Conservation (phyloP, 2,797 vertebrate species). For the Rhynchotus rufescens region DNA sequence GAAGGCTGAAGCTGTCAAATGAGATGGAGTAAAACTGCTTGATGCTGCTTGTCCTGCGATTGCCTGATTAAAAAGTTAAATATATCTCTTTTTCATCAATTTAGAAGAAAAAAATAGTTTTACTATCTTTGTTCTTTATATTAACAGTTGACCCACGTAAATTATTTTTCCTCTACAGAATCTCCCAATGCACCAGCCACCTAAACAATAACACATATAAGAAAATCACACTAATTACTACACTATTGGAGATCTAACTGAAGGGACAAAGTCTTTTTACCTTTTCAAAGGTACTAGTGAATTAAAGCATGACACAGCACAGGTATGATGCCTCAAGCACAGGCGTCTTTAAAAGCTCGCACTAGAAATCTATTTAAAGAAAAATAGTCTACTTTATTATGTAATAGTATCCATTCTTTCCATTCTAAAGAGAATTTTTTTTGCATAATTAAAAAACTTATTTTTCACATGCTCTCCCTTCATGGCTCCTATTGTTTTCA, state of each 20-base stretch:
- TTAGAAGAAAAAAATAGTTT: not conserved
- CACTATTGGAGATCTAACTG: not conserved
- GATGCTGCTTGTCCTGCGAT: not conserved
- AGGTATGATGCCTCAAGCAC: not conserved
- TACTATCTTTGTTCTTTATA: not conserved
- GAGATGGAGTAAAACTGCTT: not conserved
- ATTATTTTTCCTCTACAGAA: not conserved
- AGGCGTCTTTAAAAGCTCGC: not conserved
- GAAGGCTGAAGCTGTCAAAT: slow-evolving; percentile 25
- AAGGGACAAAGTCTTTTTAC: not conserved
- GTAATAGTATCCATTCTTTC: not conserved
- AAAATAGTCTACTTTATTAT: not conserved
- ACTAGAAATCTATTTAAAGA: not conserved
- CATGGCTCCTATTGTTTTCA: not conserved
- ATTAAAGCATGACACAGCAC: not conserved
- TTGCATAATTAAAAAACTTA: not conserved
- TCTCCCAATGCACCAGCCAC: not conserved
- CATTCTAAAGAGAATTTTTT: not conserved
- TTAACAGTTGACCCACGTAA: slow-evolving; percentile 28
- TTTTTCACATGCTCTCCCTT: not conserved
- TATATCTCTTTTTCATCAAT: not conserved
- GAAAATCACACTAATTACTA: slow-evolving; percentile 35
- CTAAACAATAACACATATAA: not conserved
- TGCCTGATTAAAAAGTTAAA: not conserved
- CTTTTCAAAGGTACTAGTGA: slow-evolving; percentile 4